Evolutionary conservation across 2,888 invertebrate species (phyloP).

Genomic region (Bombyx huttoni): DNA sequence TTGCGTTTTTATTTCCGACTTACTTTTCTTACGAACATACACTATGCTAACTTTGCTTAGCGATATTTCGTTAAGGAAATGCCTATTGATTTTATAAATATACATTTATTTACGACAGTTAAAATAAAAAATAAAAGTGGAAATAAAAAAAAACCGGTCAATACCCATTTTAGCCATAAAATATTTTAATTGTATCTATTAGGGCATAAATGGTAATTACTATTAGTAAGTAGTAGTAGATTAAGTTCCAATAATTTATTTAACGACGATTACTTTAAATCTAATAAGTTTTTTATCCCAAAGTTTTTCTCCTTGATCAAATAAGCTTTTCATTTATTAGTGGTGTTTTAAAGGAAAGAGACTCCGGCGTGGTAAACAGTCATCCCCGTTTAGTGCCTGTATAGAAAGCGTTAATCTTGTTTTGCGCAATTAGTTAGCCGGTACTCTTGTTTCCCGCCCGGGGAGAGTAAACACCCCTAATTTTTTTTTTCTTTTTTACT

Average conservation of each 20-base stretch:
- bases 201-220: no score
- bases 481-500: slow-evolving; percentile 37
- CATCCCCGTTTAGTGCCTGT: slow-evolving; percentile 51
- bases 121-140: no score
- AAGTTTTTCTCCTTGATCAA: slow-evolving; percentile 44
- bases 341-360: slow-evolving; percentile 49
- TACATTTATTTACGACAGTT: no score
- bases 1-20: no score
- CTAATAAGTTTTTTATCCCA: slow-evolving; percentile 46
- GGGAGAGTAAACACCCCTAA: slow-evolving; percentile 39
- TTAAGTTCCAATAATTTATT: slow-evolving; percentile 24
- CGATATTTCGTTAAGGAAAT: no score
- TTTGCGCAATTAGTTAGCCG: slow-evolving; percentile 62
- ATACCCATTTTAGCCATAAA: no score
- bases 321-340: slow-evolving; percentile 57
- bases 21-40: no score
- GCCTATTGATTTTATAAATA: no score
- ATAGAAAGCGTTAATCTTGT: slow-evolving; percentile 62
- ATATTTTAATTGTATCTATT: no score
- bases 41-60: no score
- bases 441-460: slow-evolving; percentile 45
- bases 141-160: no score
- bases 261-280: slow-evolving; percentile 48
- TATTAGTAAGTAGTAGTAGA: slow-evolving; percentile 5
- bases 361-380: slow-evolving; percentile 46